phyloP scores from a whole-genome alignment of 2,888 invertebrate species.

The Cheilosia variabilis region DNA sequence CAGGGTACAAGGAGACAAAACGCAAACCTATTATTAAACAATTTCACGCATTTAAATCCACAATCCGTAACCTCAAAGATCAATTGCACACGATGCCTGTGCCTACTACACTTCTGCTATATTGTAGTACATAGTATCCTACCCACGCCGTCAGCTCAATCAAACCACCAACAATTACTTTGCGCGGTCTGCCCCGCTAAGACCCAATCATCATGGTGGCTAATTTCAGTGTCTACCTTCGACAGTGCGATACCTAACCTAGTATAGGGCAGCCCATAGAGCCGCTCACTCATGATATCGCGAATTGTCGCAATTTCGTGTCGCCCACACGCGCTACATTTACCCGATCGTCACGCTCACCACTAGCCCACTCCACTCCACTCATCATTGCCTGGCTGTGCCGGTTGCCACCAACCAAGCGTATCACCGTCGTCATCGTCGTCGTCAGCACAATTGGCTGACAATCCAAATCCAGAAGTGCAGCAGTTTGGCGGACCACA shows the following conservation, averaged over 20 bases:
- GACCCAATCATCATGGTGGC: slow-evolving; percentile 58
- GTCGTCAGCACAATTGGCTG: slow-evolving; percentile 69
- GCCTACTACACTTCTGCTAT: slow-evolving; percentile 9
- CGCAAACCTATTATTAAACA: slow-evolving; percentile 72
- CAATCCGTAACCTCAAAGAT: slow-evolving; percentile 71
- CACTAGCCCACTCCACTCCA: neutral
- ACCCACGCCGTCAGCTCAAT: slow-evolving; percentile 73
- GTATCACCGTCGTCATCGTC: slow-evolving; percentile 53
- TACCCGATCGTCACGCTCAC: slow-evolving; percentile 27
- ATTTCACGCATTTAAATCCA: slow-evolving; percentile 75
- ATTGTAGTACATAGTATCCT: slow-evolving; percentile 17
- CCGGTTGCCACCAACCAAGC: slow-evolving; percentile 70
- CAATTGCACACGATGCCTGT: slow-evolving; percentile 72
- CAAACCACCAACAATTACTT: slow-evolving; percentile 75
- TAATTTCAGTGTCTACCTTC: slow-evolving; percentile 67
- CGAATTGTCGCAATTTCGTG: slow-evolving; percentile 72
- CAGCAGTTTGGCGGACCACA: slow-evolving; percentile 58
- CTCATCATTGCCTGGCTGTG: slow-evolving; percentile 21
- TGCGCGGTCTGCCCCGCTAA: slow-evolving; percentile 60
- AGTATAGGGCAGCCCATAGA: slow-evolving; percentile 43
- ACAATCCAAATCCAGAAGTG: slow-evolving; percentile 59
- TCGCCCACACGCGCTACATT: slow-evolving; percentile 73
- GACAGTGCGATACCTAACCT: slow-evolving; percentile 64
- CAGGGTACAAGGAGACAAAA: slow-evolving; percentile 37
- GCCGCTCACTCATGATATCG: slow-evolving; percentile 59